Percentiles rank a stretch among this genome's conserved stretches.
phyloP scores from a whole-genome alignment of 1,140 invertebrate genomes.

The Neodiprion virginianus region DNA sequence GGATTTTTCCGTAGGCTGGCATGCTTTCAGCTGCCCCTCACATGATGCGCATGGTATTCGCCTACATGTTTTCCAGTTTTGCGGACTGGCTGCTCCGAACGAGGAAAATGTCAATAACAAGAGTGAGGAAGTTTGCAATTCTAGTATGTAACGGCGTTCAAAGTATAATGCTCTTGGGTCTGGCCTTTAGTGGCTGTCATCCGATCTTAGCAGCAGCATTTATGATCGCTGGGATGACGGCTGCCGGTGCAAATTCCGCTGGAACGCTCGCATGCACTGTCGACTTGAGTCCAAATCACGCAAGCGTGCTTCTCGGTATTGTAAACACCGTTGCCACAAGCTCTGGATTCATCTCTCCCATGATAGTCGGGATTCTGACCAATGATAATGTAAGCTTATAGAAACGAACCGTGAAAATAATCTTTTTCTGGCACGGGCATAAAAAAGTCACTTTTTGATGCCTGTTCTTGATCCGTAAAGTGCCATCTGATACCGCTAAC shows the following conservation, averaged over 20 bases:
- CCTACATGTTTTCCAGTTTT: slow-evolving; percentile 66
- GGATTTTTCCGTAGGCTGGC: slow-evolving; percentile 64
- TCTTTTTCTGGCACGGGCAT: too few species aligned
- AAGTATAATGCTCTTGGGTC: slow-evolving; percentile 63
- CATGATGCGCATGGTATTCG: slow-evolving; percentile 68
- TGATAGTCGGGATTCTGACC: slow-evolving; percentile 67
- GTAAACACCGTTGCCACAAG: slow-evolving; percentile 61
- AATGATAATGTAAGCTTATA: slow-evolving; percentile 65
- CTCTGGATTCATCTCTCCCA: slow-evolving; percentile 67
- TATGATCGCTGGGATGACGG: slow-evolving; percentile 67
- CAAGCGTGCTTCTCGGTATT: slow-evolving; percentile 69
- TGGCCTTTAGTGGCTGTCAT: slow-evolving; percentile 71
- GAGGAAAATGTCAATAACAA: slow-evolving; percentile 66
- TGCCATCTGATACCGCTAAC: too few species aligned
- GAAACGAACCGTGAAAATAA: too few species aligned
- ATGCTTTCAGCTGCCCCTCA: slow-evolving; percentile 72
- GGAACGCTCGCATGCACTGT: slow-evolving; percentile 70
- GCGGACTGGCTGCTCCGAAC: slow-evolving; percentile 68
- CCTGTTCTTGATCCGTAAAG: too few species aligned
- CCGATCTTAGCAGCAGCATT: slow-evolving; percentile 66
- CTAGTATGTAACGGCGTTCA: slow-evolving; percentile 65
- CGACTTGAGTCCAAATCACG: slow-evolving; percentile 74
- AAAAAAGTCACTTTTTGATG: too few species aligned
- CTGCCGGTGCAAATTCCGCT: slow-evolving; percentile 71
- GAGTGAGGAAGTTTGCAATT: slow-evolving; percentile 70